Base-by-base conservation (phyloP, 2,888 invertebrate species). In the Hypselothyrea guttata region DNA sequence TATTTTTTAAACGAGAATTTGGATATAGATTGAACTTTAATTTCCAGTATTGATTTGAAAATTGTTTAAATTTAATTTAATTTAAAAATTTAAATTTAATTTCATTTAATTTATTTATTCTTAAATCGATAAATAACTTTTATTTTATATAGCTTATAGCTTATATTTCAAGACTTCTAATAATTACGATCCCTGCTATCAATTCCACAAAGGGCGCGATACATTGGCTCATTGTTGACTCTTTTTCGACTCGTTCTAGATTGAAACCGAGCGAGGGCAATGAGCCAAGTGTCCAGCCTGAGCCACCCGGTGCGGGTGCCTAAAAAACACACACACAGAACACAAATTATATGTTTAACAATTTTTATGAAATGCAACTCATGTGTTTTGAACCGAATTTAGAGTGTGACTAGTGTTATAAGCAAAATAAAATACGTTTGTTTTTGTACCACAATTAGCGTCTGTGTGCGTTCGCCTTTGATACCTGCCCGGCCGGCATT, bases 391-490 rank as follows among this genome's bases (percentile, higher is more conserved):
- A 69, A 57, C 68, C 62, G 48, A 71, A 59, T 60, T 71, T 63
- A 65, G 71, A 82, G 67, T 77, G 74, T 75, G 73, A 83, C 75
- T 85, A 85, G 69, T 15, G 9, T 7, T 42, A 4, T 74, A 78
- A 69, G 68, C 38, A 38, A 54, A 68, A 66, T 63, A 58, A n/a
- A 70, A 70, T 59, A 42, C 38, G 27, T 54, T 60, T 46, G 54
- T 54, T 54, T 47, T 31, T 47, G 54, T 54, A 47, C 38, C 54
- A 47, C 40, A 47, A 42, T 30, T 65, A 95, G 95, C 73, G 95
- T 95, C 37, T 96, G 95, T 90, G 93, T 95, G 72, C 93, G 96
- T 66, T 96, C 96, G 1, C 96, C 96, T 1, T 92, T 96, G 78
- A 95, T 96, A 85, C 94, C 95, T 33, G 94, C 95, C 12, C 91